Evolutionary conservation across 2,888 invertebrate genomes (phyloP).

Genomic region (Agonum fuliginosum): DNA sequence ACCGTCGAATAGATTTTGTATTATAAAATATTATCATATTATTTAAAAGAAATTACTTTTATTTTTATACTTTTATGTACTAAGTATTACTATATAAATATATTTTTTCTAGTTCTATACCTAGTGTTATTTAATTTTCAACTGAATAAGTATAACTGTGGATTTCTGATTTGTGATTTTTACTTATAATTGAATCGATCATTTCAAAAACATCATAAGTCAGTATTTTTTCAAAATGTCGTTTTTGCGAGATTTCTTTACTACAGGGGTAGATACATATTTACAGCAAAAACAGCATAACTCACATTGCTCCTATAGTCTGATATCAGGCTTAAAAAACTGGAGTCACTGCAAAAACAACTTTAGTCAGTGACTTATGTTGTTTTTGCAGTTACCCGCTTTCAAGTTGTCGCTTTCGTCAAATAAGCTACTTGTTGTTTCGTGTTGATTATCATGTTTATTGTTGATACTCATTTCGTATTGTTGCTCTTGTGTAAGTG

Average conservation of each 20-base stretch:
- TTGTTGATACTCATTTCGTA: neutral
- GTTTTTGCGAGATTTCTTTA: neutral
- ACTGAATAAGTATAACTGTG: no score
- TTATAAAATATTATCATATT: no score
- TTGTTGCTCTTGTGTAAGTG: neutral
- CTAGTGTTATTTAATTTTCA: no score
- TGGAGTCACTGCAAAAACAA: neutral
- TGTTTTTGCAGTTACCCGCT: neutral
- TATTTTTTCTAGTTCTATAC: no score
- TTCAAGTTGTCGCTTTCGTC: neutral
- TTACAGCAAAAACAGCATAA: neutral
- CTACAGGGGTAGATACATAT: neutral
- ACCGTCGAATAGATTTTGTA: no score
- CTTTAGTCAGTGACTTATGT: neutral
- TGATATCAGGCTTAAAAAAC: neutral
- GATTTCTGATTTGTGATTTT: no score
- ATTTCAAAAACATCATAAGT: neutral
- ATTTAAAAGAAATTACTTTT: no score
- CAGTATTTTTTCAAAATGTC: neutral
- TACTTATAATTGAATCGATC: neutral
- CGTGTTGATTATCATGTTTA: neutral
- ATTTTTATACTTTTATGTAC: no score
- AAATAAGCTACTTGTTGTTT: neutral
- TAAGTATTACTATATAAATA: no score
- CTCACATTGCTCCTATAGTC: neutral